Evolutionary conservation across 1,140 invertebrate species (phyloP), one percentile per base, ranked within the genome.

Genomic region (Drosophila athabasca): DNA sequence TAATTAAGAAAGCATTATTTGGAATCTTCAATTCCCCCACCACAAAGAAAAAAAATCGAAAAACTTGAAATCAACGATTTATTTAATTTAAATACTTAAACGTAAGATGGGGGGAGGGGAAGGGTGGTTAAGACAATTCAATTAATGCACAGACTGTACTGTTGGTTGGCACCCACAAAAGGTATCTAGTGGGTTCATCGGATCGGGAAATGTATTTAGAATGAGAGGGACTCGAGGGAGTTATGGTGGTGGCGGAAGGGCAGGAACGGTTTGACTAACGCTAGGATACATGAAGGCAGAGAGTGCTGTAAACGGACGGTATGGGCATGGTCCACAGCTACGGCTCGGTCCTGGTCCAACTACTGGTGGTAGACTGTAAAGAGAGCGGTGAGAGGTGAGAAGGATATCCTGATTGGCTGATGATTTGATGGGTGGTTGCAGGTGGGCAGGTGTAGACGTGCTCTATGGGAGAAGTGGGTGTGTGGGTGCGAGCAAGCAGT

Each of bases 51-150:
- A 0, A 61, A 6, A 9, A 11, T 2, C 0, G 15, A 6, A 39
- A 39, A 11, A 39, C 2, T n/a, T 61, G 31, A 76, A 60, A 57
- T 82, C 71, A 88, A 87, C 76, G 76, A 65, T 79, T 85, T 87
- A 85, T 88, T 87, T 76, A 78, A 74, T 81, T 85, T 87, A 87
- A 88, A 88, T 87, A 87, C 82, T 88, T 88, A 87, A 62, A 49
- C 35, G 35, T 79, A 72, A 57, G 48, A 76, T 64, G 80, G 79
- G 17, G 79, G 17, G n/a, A n/a, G n/a, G n/a, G n/a, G n/a, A n/a
- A n/a, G n/a, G n/a, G n/a, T n/a, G n/a, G n/a, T 44, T 39, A 39
- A 39, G 9, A 13, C 35, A 39, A 26, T 49, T 69, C 8, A 49
- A 48, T 26, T 31, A 22, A 49, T 59, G 54, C 44, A 17, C 46